Evolutionary conservation across 2,888 invertebrate genomes (phyloP), one percentile per base, ranked within the genome.

Genomic region (Caenorhabditis wallacei): DNA sequence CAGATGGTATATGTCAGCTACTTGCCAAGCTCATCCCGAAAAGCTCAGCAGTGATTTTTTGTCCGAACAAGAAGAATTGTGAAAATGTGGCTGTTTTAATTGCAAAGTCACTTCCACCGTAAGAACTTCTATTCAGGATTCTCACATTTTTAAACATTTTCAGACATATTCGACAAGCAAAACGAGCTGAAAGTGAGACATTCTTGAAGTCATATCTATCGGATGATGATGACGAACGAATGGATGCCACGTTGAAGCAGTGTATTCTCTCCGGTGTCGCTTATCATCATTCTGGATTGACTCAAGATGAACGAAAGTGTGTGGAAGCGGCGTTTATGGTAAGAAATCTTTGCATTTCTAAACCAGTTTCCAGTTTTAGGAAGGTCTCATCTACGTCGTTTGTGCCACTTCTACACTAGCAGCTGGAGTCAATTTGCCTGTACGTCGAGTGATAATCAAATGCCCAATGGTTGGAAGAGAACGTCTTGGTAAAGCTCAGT

Each of bases 371-470:
- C 20, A 46, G n/a, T 71, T 18, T n/a, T 68, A 89, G 89, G 94
- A 94, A n/a, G 96, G 96, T 0, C 94, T 94, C n/a, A 93, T 98
- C 43, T 95, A 95, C 82, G 95, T 97, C 37, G 94, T 98, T 85
- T 96, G 97, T 92, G 97, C 97, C 92, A 98, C 98, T 0, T 97
- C 97, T 0, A 98, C 98, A 0, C 93, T 98, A 85, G 98, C 98
- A n/a, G 97, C 98, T 24, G 98, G 98, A 2, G 90, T 90, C 13
- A 90, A 90, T 63, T 82, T 90, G 4, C 90, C 90, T 0, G 90
- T 90, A 5, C 80, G 86, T 35, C 94, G 97, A 88, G 98, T 99
- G 1, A 95, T 99, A 68, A 95, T 99, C 72, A 94, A 97, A 79
- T 95, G 95, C 64, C 97, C 97, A 0, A 95, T 94, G 89, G 94